Percentiles rank a stretch among this genome's conserved stretches.
phyloP scores from a whole-genome alignment of 2,888 invertebrate species.

The Agrochola litura region DNA sequence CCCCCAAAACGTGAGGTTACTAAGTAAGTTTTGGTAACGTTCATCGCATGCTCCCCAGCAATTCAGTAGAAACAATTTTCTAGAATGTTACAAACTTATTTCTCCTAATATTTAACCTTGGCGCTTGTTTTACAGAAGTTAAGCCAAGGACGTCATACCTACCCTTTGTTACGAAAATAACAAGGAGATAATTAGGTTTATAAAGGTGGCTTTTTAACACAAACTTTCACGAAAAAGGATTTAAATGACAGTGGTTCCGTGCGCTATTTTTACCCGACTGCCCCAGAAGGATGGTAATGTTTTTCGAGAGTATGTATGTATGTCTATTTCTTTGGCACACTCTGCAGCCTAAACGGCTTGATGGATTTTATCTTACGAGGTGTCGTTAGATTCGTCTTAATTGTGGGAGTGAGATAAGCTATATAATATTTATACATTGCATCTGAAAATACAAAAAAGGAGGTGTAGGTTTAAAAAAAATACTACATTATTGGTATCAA shows the following conservation, averaged over 20 bases:
- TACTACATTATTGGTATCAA: no score
- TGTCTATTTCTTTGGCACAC: no score
- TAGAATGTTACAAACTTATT: constrained; percentile 43
- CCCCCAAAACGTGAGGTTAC: not conserved
- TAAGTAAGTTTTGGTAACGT: constrained; percentile 34
- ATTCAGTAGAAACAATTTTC: constrained; percentile 43
- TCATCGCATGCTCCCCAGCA: constrained; percentile 44
- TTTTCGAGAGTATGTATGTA: no score
- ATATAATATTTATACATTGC: no score
- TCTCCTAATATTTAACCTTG: constrained; percentile 53
- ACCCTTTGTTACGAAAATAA: constrained; percentile 34
- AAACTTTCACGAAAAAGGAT: not conserved
- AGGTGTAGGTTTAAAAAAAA: no score
- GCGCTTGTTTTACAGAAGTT: constrained; percentile 20
- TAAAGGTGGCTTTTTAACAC: not conserved
- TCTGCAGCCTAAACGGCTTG: no score
- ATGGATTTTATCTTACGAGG: no score
- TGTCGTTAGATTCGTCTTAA: no score
- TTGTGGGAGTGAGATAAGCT: no score
- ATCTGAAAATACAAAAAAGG: no score
- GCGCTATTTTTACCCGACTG: not conserved
- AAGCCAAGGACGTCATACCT: constrained; percentile 22
- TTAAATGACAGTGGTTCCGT: not conserved
- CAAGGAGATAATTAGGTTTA: not conserved
- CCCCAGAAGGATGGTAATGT: no score